These are phyloP conservation scores for Odocoileus hemionus DNA, from an alignment of 2,113 vertebrate species.

Conservation along the genomic window DNA sequence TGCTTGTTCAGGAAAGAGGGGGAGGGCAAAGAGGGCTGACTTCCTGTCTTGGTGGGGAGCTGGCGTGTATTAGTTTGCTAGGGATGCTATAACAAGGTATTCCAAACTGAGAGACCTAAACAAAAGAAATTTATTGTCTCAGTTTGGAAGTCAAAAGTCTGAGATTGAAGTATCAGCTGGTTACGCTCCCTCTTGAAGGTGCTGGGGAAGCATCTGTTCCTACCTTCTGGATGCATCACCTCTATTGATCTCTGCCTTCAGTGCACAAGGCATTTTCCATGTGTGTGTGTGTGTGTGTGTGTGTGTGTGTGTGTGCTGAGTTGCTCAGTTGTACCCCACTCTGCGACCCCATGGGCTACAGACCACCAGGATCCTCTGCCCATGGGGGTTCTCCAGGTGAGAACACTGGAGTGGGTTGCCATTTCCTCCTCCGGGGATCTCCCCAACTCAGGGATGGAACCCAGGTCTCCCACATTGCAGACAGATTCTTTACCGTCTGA, in stretches of 20 bases:
- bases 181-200: not conserved
- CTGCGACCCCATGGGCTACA: not conserved
- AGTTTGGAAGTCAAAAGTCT: not conserved
- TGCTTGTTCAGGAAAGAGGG: not conserved
- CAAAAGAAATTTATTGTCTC: not conserved
- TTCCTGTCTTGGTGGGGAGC: too few relatives aligned
- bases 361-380: not conserved
- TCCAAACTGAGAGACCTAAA: not conserved
- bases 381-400: not conserved
- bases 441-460: not conserved
- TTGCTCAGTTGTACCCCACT: not conserved
- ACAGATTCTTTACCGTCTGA: not conserved
- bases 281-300: not conserved
- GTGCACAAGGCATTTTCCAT: not conserved
- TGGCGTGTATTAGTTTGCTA: not conserved
- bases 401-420: not conserved
- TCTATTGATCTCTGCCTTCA: not conserved
- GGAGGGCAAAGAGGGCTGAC: not conserved
- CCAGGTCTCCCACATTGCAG: rapidly evolving
- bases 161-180: not conserved
- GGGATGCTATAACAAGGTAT: not conserved
- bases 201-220: too few relatives aligned
- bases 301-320: not conserved
- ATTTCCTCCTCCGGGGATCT: not conserved
- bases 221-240: too few relatives aligned